Percentiles rank a stretch among this genome's conserved stretches.
These are phyloP conservation scores for Xylota segnis DNA, from an alignment of 2,888 invertebrate species.

Conservation along the genomic window DNA sequence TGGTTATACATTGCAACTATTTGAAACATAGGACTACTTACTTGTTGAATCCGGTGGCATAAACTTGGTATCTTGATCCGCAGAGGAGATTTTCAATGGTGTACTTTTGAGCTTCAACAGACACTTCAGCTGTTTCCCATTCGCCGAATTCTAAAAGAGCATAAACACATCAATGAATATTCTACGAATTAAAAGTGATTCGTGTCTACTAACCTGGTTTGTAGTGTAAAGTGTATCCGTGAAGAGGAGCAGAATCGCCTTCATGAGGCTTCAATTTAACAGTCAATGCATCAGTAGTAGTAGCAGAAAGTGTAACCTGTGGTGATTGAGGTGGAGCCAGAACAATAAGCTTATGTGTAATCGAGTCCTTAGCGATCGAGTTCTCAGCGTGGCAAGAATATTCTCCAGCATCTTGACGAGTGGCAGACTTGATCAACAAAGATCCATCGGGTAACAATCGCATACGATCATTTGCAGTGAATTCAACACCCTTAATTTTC, in stretches of 20 bases:
- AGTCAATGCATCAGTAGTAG: conserved; percentile 90
- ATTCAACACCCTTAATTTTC: conserved; percentile 93
- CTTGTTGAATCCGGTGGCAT: conserved; percentile 96
- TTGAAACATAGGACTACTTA: conserved; percentile 82
- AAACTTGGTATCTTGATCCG: conserved; percentile 96
- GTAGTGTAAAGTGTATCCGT: conserved; percentile 96
- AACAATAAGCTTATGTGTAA: conserved; percentile 94
- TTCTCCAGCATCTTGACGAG: conserved; percentile 95
- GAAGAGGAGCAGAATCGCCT: conserved; percentile 93
- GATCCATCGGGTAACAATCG: conserved; percentile 95
- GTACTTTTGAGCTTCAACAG: conserved; percentile 91
- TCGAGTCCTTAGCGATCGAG: conserved; percentile 95
- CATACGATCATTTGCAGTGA: conserved; percentile 92
- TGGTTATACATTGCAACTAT: background rate
- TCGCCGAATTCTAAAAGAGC: conserved; percentile 91
- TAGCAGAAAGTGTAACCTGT: conserved; percentile 90
- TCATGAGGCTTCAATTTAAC: conserved; percentile 90
- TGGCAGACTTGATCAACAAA: conserved; percentile 94
- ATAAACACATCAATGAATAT: background rate
- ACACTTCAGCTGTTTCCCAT: conserved; percentile 94
- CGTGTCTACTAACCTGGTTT: conserved; percentile 87
- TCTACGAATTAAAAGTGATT: too few species aligned
- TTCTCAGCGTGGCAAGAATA: conserved; percentile 97
- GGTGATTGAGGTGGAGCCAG: conserved; percentile 91
- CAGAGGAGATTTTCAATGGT: conserved; percentile 95